Conservation (phyloP, 2,113 vertebrate genomes). For the Protomyctophum bolini region DNA sequence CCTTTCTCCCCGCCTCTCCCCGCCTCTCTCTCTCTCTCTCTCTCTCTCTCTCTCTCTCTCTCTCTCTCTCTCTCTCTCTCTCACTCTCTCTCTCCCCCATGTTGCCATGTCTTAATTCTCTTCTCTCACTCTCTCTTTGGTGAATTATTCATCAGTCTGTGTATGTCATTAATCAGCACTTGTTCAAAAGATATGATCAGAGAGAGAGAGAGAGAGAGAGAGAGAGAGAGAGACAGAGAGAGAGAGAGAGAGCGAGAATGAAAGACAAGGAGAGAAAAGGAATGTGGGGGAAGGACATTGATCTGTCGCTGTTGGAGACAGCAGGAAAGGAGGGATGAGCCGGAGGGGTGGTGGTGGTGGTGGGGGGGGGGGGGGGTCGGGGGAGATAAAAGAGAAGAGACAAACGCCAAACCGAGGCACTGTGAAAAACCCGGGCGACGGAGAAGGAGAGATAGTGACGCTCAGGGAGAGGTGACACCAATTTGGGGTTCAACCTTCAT, state of each 20-base stretch:
- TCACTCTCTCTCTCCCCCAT: constrained; percentile 15
- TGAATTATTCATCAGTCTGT: constrained; percentile 80
- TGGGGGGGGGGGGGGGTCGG: background rate
- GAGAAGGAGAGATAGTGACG: constrained; percentile 8
- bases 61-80: constrained; percentile 9
- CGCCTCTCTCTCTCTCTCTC: constrained; percentile 13
- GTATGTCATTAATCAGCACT: constrained; percentile 87
- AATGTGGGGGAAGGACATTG: background rate
- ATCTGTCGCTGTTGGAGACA: constrained; percentile 43
- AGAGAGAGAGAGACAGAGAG: constrained; percentile 22
- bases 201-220: constrained; percentile 19
- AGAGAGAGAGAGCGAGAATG: background rate
- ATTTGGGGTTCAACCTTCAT: too few species aligned
- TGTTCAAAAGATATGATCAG: constrained; percentile 78
- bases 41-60: constrained; percentile 3
- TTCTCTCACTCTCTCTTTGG: constrained; percentile 25
- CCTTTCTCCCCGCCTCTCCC: background rate
- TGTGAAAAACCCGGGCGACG: constrained; percentile 2
- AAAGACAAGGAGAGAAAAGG: background rate
- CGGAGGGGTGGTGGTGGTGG: background rate
- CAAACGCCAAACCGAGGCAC: background rate
- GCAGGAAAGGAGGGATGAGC: constrained; percentile 24
- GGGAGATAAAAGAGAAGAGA: background rate
- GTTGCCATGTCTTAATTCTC: constrained; percentile 4
- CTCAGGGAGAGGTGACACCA: background rate